Percentiles rank a stretch among this genome's conserved stretches.
Evolutionary conservation across 1,140 invertebrate species (phyloP).

Genomic region (Condylostylus longicornis): DNA sequence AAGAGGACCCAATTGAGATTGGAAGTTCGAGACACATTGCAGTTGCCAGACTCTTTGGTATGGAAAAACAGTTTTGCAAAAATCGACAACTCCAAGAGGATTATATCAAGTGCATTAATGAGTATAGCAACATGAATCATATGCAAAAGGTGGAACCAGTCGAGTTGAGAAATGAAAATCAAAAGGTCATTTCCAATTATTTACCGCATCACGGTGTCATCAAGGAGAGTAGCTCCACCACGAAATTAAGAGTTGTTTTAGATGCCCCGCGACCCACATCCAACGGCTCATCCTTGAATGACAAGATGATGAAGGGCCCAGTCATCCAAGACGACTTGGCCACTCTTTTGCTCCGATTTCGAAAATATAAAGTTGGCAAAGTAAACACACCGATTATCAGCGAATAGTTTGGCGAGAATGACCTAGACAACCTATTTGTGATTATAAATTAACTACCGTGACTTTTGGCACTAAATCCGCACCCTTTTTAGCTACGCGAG

Average conservation of each 20-base stretch:
- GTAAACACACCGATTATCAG: conserved; percentile 3
- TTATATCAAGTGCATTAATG: too few relatives aligned
- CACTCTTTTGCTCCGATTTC: conserved; percentile 17
- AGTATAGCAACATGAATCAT: too few relatives aligned
- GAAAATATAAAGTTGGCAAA: conserved; percentile 15
- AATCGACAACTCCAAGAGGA: too few relatives aligned
- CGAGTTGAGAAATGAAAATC: too few relatives aligned
- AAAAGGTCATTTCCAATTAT: too few relatives aligned
- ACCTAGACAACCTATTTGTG: neutral
- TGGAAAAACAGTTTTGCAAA: too few relatives aligned
- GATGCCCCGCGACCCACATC: conserved; percentile 12
- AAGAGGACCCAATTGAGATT: too few relatives aligned
- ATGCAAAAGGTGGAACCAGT: too few relatives aligned
- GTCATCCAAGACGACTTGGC: conserved; percentile 19
- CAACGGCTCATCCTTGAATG: conserved; percentile 16
- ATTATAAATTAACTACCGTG: conserved; percentile 17
- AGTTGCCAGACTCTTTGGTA: too few relatives aligned
- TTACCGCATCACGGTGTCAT: conserved; percentile 23
- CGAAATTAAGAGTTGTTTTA: conserved; percentile 18
- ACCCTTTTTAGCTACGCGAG: conserved; percentile 19
- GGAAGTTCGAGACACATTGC: too few relatives aligned
- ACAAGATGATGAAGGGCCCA: conserved; percentile 18
- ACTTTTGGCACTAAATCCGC: conserved; percentile 26
- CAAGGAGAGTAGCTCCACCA: conserved; percentile 10
- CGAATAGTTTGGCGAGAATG: neutral